Base-by-base conservation (phyloP, 2,797 vertebrate genomes). In the Salmo trutta region DNA sequence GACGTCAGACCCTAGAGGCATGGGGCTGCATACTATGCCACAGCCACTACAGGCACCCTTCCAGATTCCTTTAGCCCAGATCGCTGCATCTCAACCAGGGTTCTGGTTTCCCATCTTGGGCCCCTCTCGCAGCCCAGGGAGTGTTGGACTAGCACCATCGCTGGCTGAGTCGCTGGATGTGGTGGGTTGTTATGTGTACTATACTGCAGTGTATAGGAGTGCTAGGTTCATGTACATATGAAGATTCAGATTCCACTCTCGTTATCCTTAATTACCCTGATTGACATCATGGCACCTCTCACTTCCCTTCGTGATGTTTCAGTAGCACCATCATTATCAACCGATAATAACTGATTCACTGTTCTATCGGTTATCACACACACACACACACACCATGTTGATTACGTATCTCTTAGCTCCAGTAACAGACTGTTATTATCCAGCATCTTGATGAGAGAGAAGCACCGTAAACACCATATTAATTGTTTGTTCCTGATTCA, bases 181-280 rank as follows among this genome's bases (percentile, higher is more conserved):
- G 1, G 8, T 24, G 4, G 5, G 1, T 3, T 8, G 59, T 21
- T n/a, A 21, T 24, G 8, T 4, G 17, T 24, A 2, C 5, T 3
- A 21, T 2, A 10, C 59, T 64, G 59, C 59, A 21, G 17, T n/a
- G 62, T 3, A 12, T 14, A 5, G 10, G 10, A 10, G 2, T 65
- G 24, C 1, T 17, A 17, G 54, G 5, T 41, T 41, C 41, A 41
- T 41, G 10, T 41, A 41, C 41, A 41, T 41, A 10, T 41, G 41
- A 41, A 41, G 41, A 36, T 36, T 75, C 54, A 54, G 19, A 41
- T 70, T 75, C 24, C 73, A 83, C 76, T 47, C 29, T 78, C 47
- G 5, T 78, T 73, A 27, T 75, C 71, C 67, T 41, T 47, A 75
- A 78, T 78, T 78, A 36, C 53, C 70, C 64, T 1, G 67, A 75